Base-by-base conservation (phyloP, 64 coral and sea anemone genomes). In the Pachyseris speciosa region DNA sequence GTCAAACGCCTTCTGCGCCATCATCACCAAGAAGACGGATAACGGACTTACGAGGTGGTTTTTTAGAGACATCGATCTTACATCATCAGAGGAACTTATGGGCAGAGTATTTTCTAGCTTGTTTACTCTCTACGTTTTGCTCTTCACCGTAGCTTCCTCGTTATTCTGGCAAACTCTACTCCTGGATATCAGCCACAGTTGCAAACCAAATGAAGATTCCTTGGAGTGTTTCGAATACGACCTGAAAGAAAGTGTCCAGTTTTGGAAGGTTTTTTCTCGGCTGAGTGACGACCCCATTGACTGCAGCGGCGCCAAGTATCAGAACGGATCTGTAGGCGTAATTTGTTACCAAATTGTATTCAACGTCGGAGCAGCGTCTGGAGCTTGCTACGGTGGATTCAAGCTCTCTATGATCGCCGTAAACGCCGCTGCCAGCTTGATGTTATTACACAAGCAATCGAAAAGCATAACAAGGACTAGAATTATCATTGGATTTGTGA, bases 341-440 rank as follows among this genome's bases (percentile, higher is more conserved):
- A 76, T 76, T 30, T 76, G 73, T 31, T 76, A 76, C 73, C 73
- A 76, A 31, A 50, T 76, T n/a, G 73, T 51, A 10, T 76, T 76
- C 73, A 51, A 76, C 26, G 50, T 76, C 25, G 73, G 73, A 31
- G 73, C 42, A 12, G 73, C 73, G 3, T 76, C 43, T 0, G 73
- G 73, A 8, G 73, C 73, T 19, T 24, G 73, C 22, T 76, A 76
- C 25, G 73, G 73, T 50, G 73, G 24, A 31, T 76, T 50, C 43
- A 76, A 76, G 15, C 73, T 76, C 1, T 27, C 73, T 51, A 32
- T 76, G 73, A 76, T 76, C 45, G 44, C 44, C 28, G 43, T 76
- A 4, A 76, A 49, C 16, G 73, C 73, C n/a, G 73, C 73, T 30
- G 25, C 73, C 7, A 76, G 43, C 43, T 45, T 45, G n/a, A 76